These are phyloP conservation scores for Hiodon alosoides DNA, from an alignment of 2,113 vertebrate genomes.

Conservation along the genomic window DNA sequence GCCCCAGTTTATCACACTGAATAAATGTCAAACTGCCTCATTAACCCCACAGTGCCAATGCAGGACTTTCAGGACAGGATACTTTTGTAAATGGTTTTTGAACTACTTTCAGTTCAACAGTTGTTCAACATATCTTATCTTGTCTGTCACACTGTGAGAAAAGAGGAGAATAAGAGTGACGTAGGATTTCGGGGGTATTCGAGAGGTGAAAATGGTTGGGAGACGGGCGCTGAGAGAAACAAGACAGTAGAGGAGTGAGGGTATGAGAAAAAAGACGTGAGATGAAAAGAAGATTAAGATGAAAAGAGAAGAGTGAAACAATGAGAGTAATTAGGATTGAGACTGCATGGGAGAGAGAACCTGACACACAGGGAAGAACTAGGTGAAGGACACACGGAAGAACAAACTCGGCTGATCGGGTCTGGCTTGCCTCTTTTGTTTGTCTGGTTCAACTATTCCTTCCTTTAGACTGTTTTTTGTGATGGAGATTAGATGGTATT, in stretches of 20 bases:
- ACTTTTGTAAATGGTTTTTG: background rate
- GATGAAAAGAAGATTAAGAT: constrained; percentile 40
- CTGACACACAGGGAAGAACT: constrained; percentile 23
- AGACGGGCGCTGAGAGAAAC: background rate
- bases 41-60: too few relatives aligned
- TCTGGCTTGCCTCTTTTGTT: background rate
- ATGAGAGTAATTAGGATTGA: background rate
- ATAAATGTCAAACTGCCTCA: too few relatives aligned
- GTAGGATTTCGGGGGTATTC: background rate
- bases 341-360: constrained; percentile 16
- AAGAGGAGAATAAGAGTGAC: background rate
- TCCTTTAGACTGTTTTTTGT: background rate
- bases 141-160: background rate
- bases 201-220: background rate
- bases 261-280: background rate
- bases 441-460: background rate
- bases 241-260: background rate
- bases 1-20: too few relatives aligned
- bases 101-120: background rate
- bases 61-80: background rate
- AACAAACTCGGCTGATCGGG: constrained; percentile 12
- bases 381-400: constrained; percentile 32
- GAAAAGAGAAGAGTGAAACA: background rate
- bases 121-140: background rate
- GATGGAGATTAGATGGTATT: background rate